Conservation (phyloP, 2,113 vertebrate species). For the Anhinga anhinga region DNA sequence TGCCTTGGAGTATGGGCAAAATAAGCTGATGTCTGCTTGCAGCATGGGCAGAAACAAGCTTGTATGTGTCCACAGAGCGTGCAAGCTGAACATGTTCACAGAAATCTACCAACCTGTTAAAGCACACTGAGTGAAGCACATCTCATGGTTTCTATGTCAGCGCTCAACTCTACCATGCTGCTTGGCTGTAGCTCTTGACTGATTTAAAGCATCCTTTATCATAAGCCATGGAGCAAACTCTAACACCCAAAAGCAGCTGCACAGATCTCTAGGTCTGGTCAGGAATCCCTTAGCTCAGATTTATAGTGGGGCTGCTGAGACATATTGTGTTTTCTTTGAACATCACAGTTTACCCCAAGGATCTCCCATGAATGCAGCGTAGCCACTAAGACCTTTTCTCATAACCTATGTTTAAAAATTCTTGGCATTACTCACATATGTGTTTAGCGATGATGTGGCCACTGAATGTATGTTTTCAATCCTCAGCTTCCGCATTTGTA, state of each 20-base stretch:
- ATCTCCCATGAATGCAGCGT: background rate
- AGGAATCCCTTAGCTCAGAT: background rate
- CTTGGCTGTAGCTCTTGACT: background rate
- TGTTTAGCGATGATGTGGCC: background rate
- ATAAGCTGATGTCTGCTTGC: background rate
- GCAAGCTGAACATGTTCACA: background rate
- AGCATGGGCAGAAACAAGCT: background rate
- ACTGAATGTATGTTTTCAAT: background rate
- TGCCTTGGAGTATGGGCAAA: background rate
- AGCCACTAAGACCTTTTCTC: background rate
- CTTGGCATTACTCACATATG: background rate
- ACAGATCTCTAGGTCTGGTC: background rate
- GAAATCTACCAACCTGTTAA: background rate
- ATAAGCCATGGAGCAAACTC: background rate
- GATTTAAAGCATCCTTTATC: background rate
- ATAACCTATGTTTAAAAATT: background rate
- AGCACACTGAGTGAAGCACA: background rate
- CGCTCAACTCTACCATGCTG: background rate
- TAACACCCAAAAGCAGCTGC: background rate
- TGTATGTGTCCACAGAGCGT: background rate
- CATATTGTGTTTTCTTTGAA: background rate
- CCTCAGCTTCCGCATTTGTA: background rate
- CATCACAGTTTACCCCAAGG: background rate
- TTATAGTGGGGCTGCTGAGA: background rate
- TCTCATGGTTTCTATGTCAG: background rate